These are phyloP conservation scores for Dryadula phaetusa DNA, from an alignment of 2,888 invertebrate species.

Conservation along the genomic window DNA sequence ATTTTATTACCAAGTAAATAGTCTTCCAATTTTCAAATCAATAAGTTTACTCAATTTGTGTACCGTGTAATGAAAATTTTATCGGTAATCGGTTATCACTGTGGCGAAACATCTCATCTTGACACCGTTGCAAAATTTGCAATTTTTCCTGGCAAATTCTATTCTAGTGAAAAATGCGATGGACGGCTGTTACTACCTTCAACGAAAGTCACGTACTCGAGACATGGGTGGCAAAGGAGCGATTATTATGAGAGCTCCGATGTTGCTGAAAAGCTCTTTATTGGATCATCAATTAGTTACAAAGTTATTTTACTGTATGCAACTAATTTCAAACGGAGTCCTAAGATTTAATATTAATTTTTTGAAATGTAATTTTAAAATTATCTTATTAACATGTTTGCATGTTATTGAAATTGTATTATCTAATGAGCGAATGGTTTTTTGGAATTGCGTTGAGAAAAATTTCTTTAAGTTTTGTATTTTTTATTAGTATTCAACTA, in stretches of 20 bases:
- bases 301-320: not conserved
- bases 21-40: slow-evolving; percentile 7
- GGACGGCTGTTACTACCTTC: slow-evolving; percentile 55
- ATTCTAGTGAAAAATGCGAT: slow-evolving; percentile 70
- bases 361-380: too few species aligned
- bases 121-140: slow-evolving; percentile 65
- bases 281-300: not conserved
- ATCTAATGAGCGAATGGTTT: too few species aligned
- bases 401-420: too few species aligned
- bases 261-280: slow-evolving; percentile 20
- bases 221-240: slow-evolving; percentile 60
- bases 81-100: slow-evolving; percentile 49
- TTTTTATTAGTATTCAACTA: too few species aligned
- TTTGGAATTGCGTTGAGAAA: too few species aligned
- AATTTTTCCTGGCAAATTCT: slow-evolving; percentile 67
- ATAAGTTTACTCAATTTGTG: slow-evolving; percentile 39
- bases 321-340: too few species aligned
- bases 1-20: not conserved
- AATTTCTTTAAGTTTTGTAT: too few species aligned
- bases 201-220: slow-evolving; percentile 71
- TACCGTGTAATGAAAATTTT: slow-evolving; percentile 56
- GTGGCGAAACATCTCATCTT: slow-evolving; percentile 57
- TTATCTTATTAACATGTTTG: too few species aligned
- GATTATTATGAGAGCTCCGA: slow-evolving; percentile 54
- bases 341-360: too few species aligned